Evolutionary conservation across 2,113 vertebrate species (phyloP), one percentile per base, ranked within the genome.

Genomic region (Ia io): DNA sequence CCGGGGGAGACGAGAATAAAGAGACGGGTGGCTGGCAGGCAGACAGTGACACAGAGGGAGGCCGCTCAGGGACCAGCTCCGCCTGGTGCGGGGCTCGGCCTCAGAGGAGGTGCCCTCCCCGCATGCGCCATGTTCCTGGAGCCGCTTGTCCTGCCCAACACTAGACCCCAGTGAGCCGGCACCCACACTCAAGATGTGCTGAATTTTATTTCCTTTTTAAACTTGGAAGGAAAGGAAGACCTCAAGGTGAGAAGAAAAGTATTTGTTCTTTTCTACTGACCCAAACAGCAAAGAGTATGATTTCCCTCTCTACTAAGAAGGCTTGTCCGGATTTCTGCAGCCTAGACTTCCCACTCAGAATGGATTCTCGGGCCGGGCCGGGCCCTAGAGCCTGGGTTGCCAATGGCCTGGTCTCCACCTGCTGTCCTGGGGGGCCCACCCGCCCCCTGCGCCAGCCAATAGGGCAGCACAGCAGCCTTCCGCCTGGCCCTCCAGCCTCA

Each of bases 241-340:
- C 85, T 94, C 92, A 96, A 77, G 77, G 96, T 96, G 96, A 95
- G 88, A 97, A 97, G 90, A 80, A 93, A 95, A 94, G 51, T 83
- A 47, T 69, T 67, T 94, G 65, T 40, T 90, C 82, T 94, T 97
- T 95, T 40, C 88, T 85, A 92, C 65, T 95, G 93, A 89, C 96
- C 92, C 59, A 56, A 95, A 69, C 85, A 95, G 63, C 65, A 67
- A 88, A 94, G 40, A 73, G 83, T 91, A 89, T 80, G 83, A 96
- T 47, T 95, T 85, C 77, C 67, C 59, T 88, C 77, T 65, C 85
- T 16, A 6, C 49, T 92, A 35, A 91, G 65, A 44, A 69, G 59
- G 42, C n/a, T 13, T 84, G 97, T 85, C 97, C 94, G 95, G 95
- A 96, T 97, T 94, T 91, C 96, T 22, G 17, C 20, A 80, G 95